These are phyloP conservation scores for Pristionchus pacificus DNA, from an alignment of 1,140 invertebrate genomes.

Conservation along the genomic window DNA sequence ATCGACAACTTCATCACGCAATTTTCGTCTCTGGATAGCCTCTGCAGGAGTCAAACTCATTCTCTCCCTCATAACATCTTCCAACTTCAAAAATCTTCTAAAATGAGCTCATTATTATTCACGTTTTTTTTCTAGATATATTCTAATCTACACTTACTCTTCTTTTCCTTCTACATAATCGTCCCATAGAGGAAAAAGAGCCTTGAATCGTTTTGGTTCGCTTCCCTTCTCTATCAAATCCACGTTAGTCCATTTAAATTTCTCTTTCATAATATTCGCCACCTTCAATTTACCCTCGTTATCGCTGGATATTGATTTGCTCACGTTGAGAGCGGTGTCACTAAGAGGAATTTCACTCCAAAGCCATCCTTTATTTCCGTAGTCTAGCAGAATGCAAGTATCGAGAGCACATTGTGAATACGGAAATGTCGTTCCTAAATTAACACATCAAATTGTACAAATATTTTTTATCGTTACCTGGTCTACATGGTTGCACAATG, in stretches of 20 bases:
- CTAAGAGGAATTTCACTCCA: conserved; percentile 24
- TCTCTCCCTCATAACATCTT: conserved; percentile 23
- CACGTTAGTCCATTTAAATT: too few species aligned
- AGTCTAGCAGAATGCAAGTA: conserved; percentile 16
- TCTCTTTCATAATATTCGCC: too few species aligned
- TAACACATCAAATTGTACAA: too few species aligned
- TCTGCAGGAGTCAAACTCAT: background rate
- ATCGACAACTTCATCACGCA: too few species aligned
- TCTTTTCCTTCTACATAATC: conserved; percentile 11
- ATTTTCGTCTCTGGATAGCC: too few species aligned
- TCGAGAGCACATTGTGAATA: background rate
- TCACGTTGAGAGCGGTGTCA: conserved; percentile 16
- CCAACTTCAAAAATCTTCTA: background rate
- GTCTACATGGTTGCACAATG: conserved; percentile 3
- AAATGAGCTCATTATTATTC: too few species aligned
- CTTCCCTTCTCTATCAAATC: conserved; percentile 20
- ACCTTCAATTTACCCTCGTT: too few species aligned
- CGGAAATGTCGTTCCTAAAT: conserved; percentile 7
- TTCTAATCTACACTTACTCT: background rate
- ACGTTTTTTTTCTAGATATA: conserved; percentile 2
- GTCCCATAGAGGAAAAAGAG: conserved; percentile 68
- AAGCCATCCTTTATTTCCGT: conserved; percentile 25
- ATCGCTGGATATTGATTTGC: too few species aligned
- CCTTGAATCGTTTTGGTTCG: conserved; percentile 66
- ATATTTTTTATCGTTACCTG: conserved; percentile 1